Evolutionary conservation across 1,140 invertebrate genomes (phyloP), one percentile per base, ranked within the genome.

Genomic region (Sycobia sp.): DNA sequence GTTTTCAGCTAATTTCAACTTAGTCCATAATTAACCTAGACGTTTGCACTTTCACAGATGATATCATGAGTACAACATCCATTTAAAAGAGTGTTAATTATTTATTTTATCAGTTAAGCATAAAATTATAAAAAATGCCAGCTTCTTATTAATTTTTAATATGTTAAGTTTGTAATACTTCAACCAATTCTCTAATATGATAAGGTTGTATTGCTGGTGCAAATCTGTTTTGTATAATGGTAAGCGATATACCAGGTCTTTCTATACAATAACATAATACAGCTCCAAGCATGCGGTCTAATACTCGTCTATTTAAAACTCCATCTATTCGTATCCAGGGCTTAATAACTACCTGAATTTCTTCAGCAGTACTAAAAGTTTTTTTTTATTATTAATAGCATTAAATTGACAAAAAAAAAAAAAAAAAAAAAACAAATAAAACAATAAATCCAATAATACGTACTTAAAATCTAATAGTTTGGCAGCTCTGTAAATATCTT

Each of bases 291-390:
- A 90, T 87, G 32, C 86, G 85, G 70, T 89, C 87, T 16, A 93
- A 76, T 2, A 89, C 84, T 39, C 86, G 77, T 23, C 86, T 81
- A 76, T 93, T 92, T 1, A 93, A 70, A 1, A 84, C 82, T 1
- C 91, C 91, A 75, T 93, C 89, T 5, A 92, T 83, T 62, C 87
- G 84, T 54, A 89, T 87, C 92, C 91, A 93, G 0, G 90, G 89
- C 64, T 87, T 79, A 54, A 84, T 75, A 18, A 77, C 71, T 1
- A 84, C 77, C 63, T 75, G 77, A 23, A 83, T 74, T 55, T 81
- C 73, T 69, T 82, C 74, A 7, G 75, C 69, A 13, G 69, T 73
- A 13, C 82, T 83, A 73, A 62, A 32, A 53, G 65, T n/a, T n/a
- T n/a, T n/a, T n/a, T n/a, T n/a, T n/a, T n/a, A n/a, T n/a, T n/a